These are phyloP conservation scores for Clanis bilineata DNA, from an alignment of 2,888 invertebrate genomes.

Conservation along the genomic window DNA sequence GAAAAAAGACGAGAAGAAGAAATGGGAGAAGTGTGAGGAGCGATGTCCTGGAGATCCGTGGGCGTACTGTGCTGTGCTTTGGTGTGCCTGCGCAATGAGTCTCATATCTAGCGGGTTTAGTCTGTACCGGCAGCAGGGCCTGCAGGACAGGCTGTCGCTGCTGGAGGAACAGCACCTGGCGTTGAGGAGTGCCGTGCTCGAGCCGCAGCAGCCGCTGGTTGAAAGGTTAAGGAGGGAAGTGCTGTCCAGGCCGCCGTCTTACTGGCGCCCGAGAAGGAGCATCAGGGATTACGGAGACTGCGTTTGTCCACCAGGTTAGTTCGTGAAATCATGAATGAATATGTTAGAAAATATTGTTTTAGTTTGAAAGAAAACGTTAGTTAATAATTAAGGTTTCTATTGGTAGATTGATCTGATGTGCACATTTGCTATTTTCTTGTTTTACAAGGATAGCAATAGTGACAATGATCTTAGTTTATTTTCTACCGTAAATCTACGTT, in stretches of 20 bases:
- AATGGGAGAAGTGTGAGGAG: conserved; percentile 64
- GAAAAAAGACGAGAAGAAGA: conserved; percentile 54
- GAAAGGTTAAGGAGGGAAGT: conserved; percentile 81
- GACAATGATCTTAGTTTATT: background rate
- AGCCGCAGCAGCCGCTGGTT: conserved; percentile 78
- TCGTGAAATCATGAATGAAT: background rate
- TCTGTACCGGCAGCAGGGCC: conserved; percentile 80
- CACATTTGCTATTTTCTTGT: background rate
- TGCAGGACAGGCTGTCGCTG: conserved; percentile 75
- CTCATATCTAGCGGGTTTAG: conserved; percentile 83
- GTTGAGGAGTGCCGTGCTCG: conserved; percentile 76
- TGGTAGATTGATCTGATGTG: background rate
- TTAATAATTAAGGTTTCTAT: too few species aligned
- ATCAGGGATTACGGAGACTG: conserved; percentile 85
- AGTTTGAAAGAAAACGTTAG: background rate
- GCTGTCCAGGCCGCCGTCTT: conserved; percentile 57
- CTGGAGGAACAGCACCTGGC: conserved; percentile 82
- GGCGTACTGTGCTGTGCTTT: conserved; percentile 79
- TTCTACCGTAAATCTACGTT: background rate
- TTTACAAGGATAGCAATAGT: too few species aligned
- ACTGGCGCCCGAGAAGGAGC: conserved; percentile 69
- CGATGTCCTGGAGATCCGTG: conserved; percentile 67
- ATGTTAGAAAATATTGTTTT: background rate
- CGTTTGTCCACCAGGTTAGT: conserved; percentile 87
- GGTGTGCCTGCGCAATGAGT: conserved; percentile 86